Base-by-base conservation (phyloP, 2,113 vertebrate species). In the Apus apus region DNA sequence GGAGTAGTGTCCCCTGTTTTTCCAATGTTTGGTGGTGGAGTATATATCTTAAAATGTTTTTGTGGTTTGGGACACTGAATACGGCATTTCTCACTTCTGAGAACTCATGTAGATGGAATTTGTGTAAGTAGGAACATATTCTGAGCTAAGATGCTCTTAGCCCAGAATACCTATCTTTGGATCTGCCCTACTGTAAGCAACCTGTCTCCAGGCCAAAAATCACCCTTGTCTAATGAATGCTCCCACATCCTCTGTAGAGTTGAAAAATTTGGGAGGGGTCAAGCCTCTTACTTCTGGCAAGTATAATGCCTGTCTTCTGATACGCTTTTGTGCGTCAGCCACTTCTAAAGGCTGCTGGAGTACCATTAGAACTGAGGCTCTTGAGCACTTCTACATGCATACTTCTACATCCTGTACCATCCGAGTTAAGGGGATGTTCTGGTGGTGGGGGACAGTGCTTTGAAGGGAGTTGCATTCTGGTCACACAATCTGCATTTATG, bases 401-500 rank as follows among this genome's bases (percentile, higher is more conserved):
- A 36, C n/a, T n/a, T n/a, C n/a, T n/a, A 15, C 29, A 8, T 9
- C 25, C 27, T 40, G 8, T 48, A 34, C 5, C 19, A 14, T 79
- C 5, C 3, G 13, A 34, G 36, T 25, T 79, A 18, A 38, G 48
- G 34, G 3, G 1, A 8, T 79, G 23, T 45, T 61, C 15, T 57
- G 77, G 68, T 40, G 29, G 14, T 45, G 56, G 36, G 25, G 72
- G 34, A 6, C 2, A 2, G 21, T 34, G 17, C 22, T 3, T 43
- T 5, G 5, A 40, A 43, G 32, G 29, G 26, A 57, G 15, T 58
- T 72, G 18, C 1, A 0, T 83, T 67, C 56, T 45, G 23, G 12
- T 62, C 57, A 11, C 0, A 0, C 4, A 4, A 34, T 66, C 20
- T 15, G 17, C 53, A 25, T 51, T 48, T 1, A 1, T 60, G 51